Conservation (phyloP, 2,113 vertebrate genomes). For the Rhynchopsitta pachyrhyncha region DNA sequence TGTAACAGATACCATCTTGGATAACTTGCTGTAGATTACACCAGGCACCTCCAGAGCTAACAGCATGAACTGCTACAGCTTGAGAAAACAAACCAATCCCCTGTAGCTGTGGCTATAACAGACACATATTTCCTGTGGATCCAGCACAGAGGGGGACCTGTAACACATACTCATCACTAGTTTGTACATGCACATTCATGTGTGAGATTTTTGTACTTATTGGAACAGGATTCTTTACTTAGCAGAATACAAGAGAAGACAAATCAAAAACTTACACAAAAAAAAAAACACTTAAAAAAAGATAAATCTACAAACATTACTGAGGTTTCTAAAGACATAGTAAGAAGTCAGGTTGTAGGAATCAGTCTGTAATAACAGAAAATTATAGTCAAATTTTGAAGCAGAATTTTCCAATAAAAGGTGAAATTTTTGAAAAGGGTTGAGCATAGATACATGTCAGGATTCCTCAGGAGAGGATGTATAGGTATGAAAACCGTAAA, state of each 20-base stretch:
- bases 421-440: not conserved
- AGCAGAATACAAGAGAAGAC: not conserved
- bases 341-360: not conserved
- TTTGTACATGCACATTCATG: conserved; percentile 41
- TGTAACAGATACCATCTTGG: conserved; percentile 51
- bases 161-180: conserved; percentile 29
- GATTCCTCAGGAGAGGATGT: not conserved
- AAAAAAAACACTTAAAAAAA: conserved; percentile 4
- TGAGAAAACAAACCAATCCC: conserved; percentile 60
- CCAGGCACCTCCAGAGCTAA: conserved; percentile 52
- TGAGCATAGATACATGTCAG: not conserved
- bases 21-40: conserved; percentile 31
- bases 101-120: conserved; percentile 56
- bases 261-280: conserved; percentile 16
- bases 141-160: conserved; percentile 54
- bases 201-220: conserved; percentile 16
- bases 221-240: not conserved
- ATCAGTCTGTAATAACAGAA: not conserved
- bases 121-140: conserved; percentile 53
- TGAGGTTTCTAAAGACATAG: not conserved
- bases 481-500: not conserved
- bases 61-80: conserved; percentile 51
- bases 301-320: not conserved
- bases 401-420: not conserved
- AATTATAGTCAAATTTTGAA: not conserved